Evolutionary conservation across 2,888 invertebrate genomes (phyloP), one percentile per base, ranked within the genome.

Genomic region (Andricus curvator): DNA sequence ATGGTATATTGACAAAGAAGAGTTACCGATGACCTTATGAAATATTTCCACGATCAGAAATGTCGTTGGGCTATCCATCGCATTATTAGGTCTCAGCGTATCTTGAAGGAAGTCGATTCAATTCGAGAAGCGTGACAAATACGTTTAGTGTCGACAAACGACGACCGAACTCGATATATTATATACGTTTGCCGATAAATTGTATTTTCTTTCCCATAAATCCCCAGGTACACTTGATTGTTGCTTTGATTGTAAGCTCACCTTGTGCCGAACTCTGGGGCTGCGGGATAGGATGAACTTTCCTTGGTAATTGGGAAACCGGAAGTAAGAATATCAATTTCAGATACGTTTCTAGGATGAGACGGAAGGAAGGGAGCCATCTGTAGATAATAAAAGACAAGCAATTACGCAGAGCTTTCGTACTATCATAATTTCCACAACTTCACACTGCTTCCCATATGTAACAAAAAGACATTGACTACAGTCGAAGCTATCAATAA

Each of bases 131-230:
- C 48, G 29, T 70, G 48, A 51, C 48, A 44, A 51, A 70, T 25
- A 44, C 29, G 44, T 51, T 70, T 51, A 70, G 48, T 51, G 48
- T 70, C 48, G 17, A 70, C 29, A 51, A 68, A 51, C 41, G 41
- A 60, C 9, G 15, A 29, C 33, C 79, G 78, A 80, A 81, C 81
- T 84, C 70, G 80, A 5, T 33, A 33, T 33, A 83, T 81, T 80
- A 82, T 70, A 77, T 78, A 81, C 80, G 82, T 81, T 84, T 83
- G 78, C 80, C 82, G 80, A 83, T 83, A 82, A 84, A 84, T 84
- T 84, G 76, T 66, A 44, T 25, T 17, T 48, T 48, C 25, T 68
- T n/a, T 67, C 44, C 13, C 44, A 67, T 44, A 67, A 67, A 22
- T 67, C 67, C 44, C 67, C 15, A 44, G 67, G 67, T 67, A 29